Percentiles rank a stretch among this genome's conserved stretches.
Evolutionary conservation across 2,888 invertebrate genomes (phyloP).

Genomic region (Vanessa cardui): DNA sequence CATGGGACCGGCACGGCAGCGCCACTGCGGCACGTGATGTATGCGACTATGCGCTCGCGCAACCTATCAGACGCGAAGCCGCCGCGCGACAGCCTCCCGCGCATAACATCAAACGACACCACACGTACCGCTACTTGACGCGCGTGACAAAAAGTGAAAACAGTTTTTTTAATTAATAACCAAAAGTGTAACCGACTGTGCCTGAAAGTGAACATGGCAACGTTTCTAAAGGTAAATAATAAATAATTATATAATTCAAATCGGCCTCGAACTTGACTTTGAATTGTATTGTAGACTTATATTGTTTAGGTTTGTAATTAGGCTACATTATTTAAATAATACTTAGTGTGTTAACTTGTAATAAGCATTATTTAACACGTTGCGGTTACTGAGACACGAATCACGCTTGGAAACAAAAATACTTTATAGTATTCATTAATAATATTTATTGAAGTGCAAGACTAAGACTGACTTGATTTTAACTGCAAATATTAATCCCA

Average conservation of each 20-base stretch:
- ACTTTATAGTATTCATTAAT: background rate
- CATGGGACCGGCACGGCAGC: slow-evolving; percentile 60
- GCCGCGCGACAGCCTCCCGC: slow-evolving; percentile 77
- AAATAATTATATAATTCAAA: slow-evolving; percentile 28
- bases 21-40: slow-evolving; percentile 75
- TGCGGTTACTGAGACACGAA: background rate
- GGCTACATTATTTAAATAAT: background rate
- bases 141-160: slow-evolving; percentile 65
- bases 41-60: slow-evolving; percentile 77
- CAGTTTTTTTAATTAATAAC: slow-evolving; percentile 47
- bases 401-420: background rate
- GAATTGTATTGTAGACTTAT: slow-evolving; percentile 21
- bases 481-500: no score
- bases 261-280: slow-evolving; percentile 33
- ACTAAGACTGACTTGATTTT: no score
- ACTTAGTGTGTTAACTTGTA: background rate
- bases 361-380: background rate
- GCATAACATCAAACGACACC: slow-evolving; percentile 59
- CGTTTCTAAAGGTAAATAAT: slow-evolving; percentile 45
- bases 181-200: slow-evolving; percentile 39
- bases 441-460: no score
- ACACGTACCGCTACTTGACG: slow-evolving; percentile 59
- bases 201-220: slow-evolving; percentile 36
- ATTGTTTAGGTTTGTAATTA: slow-evolving; percentile 3
- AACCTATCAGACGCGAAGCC: slow-evolving; percentile 67